Conservation (phyloP, 2,113 vertebrate genomes). For the Hymenochirus boettgeri region DNA sequence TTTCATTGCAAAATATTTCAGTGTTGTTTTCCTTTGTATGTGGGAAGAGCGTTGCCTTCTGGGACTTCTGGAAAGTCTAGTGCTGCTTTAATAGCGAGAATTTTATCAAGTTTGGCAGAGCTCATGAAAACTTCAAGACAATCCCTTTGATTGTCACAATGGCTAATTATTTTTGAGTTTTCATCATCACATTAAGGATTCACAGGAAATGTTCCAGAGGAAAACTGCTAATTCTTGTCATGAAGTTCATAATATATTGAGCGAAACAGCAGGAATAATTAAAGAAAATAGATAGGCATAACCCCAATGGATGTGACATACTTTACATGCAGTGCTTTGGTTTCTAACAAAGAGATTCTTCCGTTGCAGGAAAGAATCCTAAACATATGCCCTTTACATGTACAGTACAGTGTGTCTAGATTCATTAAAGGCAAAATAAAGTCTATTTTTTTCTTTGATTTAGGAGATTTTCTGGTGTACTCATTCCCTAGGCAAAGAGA, state of each 20-base stretch:
- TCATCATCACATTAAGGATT: slow-evolving; percentile 33
- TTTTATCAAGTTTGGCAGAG: slow-evolving; percentile 14
- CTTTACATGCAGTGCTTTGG: slow-evolving; percentile 11
- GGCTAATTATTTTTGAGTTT: slow-evolving; percentile 40
- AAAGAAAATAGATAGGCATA: slow-evolving; percentile 33
- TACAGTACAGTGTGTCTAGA: too few species aligned
- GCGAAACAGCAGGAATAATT: slow-evolving; percentile 40
- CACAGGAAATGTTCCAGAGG: slow-evolving; percentile 34
- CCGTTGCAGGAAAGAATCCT: too few species aligned
- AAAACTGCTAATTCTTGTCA: slow-evolving; percentile 23
- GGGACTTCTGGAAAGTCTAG: too few species aligned
- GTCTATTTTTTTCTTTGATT: too few species aligned
- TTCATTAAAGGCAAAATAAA: too few species aligned
- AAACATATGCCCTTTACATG: too few species aligned
- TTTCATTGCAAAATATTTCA: too few species aligned
- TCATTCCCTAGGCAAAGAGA: too few species aligned
- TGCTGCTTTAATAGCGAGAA: neutral
- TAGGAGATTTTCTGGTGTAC: too few species aligned
- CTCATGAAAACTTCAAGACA: neutral
- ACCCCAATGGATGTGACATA: slow-evolving; percentile 21
- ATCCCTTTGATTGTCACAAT: slow-evolving; percentile 7
- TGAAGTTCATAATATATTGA: slow-evolving; percentile 34
- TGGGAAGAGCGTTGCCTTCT: too few species aligned
- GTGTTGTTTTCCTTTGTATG: too few species aligned
- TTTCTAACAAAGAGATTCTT: too few species aligned